Percentiles rank a stretch among this genome's conserved stretches.
Conservation (phyloP, 2,888 invertebrate species). For the Cheilosia grossa region DNA sequence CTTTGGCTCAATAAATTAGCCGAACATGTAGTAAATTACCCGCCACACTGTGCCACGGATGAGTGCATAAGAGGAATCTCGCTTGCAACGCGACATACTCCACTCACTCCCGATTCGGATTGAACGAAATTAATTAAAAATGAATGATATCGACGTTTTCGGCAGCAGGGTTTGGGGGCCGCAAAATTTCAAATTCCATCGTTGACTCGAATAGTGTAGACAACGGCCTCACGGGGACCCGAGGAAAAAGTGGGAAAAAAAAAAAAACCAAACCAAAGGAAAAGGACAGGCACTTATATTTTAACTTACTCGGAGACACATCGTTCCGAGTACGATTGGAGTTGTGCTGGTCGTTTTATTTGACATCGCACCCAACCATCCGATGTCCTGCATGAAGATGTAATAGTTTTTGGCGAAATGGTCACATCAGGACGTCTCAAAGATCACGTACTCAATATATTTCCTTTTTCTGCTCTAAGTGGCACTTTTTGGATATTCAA, state of each 20-base stretch:
- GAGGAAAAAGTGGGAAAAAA: constrained; percentile 31
- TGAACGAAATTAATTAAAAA: constrained; percentile 71
- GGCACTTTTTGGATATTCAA: constrained; percentile 74
- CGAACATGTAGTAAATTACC: constrained; percentile 27
- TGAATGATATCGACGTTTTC: constrained; percentile 69
- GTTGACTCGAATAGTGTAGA: constrained; percentile 65
- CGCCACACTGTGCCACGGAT: background rate
- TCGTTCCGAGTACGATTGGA: constrained; percentile 26
- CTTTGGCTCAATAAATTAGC: constrained; percentile 66
- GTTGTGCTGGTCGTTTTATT: constrained; percentile 6
- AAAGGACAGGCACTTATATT: constrained; percentile 54
- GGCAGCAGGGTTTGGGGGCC: background rate
- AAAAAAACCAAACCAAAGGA: constrained; percentile 20
- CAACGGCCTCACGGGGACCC: constrained; percentile 65
- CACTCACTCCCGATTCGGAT: constrained; percentile 16
- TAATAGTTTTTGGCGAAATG: constrained; percentile 79
- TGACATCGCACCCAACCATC: constrained; percentile 3
- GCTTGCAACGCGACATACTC: constrained; percentile 21
- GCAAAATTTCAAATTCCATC: constrained; percentile 72
- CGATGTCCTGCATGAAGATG: constrained; percentile 52
- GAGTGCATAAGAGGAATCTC: background rate
- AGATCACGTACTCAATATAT: constrained; percentile 84
- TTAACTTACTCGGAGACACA: constrained; percentile 64
- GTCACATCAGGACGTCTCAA: constrained; percentile 83
- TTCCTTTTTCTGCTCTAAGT: constrained; percentile 75